A percentile compares a stretch with the other conserved stretches of the same genome.
These are phyloP conservation scores for Solenopsis invicta DNA, from an alignment of 1,140 invertebrate species.

Conservation along the genomic window DNA sequence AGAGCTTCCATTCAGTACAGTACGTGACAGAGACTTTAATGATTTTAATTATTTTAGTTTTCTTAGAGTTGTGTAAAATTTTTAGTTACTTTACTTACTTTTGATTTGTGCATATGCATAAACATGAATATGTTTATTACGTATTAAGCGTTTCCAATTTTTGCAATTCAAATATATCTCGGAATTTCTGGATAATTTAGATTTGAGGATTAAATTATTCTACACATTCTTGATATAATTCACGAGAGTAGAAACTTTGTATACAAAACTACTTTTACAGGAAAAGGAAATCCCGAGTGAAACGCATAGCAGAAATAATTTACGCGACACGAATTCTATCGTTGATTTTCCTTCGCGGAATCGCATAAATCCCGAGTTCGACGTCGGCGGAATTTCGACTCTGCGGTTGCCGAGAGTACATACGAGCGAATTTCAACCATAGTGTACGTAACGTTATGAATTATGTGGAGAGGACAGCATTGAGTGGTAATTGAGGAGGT, in stretches of 20 bases:
- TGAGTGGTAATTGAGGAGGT: conserved; percentile 83
- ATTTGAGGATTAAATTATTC: not conserved
- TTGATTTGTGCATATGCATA: not conserved
- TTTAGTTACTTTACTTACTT: not conserved
- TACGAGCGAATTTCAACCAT: conserved; percentile 70
- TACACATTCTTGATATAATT: not conserved
- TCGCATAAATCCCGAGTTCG: conserved; percentile 47
- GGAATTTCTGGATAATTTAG: not conserved
- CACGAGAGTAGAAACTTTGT: not conserved
- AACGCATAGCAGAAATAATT: conserved; percentile 34
- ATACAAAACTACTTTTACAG: conserved; percentile 8
- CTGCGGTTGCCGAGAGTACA: conserved; percentile 12
- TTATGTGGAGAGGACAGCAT: conserved; percentile 80
- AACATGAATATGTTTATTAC: not conserved
- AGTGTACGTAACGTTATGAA: conserved; percentile 77
- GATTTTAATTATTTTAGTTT: not conserved
- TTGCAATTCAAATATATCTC: not conserved
- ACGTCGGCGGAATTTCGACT: conserved; percentile 47
- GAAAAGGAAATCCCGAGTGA: not conserved
- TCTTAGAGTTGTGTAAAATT: not conserved
- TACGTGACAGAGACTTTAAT: not conserved
- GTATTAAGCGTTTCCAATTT: conserved; percentile 10
- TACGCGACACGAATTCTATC: conserved; percentile 15
- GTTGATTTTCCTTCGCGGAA: conserved; percentile 23
- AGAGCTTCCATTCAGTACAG: not conserved